Percentiles rank a stretch among this genome's conserved stretches.
These are phyloP conservation scores for Rhyacophila evoluta DNA, from an alignment of 2,888 invertebrate genomes.

Conservation along the genomic window DNA sequence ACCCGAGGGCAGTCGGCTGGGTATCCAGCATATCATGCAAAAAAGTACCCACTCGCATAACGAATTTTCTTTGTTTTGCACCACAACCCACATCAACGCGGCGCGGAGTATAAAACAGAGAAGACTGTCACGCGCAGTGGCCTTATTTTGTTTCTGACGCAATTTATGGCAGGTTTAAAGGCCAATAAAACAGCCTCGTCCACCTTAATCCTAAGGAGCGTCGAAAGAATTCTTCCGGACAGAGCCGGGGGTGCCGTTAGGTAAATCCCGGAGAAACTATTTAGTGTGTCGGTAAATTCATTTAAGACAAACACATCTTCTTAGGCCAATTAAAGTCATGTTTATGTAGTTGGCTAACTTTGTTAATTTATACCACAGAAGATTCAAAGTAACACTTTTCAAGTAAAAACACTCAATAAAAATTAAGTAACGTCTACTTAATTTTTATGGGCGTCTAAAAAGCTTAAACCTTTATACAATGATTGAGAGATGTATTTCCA, in stretches of 20 bases:
- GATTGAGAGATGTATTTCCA: too few species aligned
- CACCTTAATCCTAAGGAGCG: constrained; percentile 43
- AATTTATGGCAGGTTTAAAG: constrained; percentile 54
- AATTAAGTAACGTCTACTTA: too few species aligned
- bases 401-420: too few species aligned
- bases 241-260: neutral
- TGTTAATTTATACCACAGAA: too few species aligned
- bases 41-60: constrained; percentile 34
- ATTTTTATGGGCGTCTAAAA: too few species aligned
- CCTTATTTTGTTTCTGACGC: constrained; percentile 54
- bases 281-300: neutral
- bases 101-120: constrained; percentile 47
- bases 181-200: constrained; percentile 52
- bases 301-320: too few species aligned
- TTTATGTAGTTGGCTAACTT: too few species aligned
- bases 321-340: too few species aligned
- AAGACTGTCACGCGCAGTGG: constrained; percentile 48
- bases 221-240: constrained; percentile 6
- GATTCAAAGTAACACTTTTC: too few species aligned
- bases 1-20: constrained; percentile 26
- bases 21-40: constrained; percentile 29
- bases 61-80: constrained; percentile 43
- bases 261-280: neutral
- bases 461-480: too few species aligned
- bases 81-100: constrained; percentile 48